Evolutionary conservation across 2,797 vertebrate species (phyloP).

Genomic region (Myotis planiceps): DNA sequence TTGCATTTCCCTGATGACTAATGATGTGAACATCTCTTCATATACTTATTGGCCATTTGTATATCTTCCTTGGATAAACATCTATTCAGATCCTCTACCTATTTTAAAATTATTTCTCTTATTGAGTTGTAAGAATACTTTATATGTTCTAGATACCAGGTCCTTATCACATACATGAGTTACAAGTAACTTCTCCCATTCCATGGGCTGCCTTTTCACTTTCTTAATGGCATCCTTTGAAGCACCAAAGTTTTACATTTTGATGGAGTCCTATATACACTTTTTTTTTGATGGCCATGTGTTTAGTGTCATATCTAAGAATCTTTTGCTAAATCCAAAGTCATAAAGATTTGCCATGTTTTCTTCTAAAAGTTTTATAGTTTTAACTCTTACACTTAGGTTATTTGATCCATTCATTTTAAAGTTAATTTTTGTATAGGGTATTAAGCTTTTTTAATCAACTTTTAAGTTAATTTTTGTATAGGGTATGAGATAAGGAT

Average conservation of each 20-base stretch:
- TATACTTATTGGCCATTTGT: background rate
- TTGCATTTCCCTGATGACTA: background rate
- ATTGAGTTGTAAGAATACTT: background rate
- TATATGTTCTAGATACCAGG: background rate
- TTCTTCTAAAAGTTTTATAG: background rate
- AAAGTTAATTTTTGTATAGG: background rate
- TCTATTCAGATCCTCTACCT: background rate
- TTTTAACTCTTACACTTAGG: background rate
- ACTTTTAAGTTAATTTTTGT: background rate
- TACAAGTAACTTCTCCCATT: background rate
- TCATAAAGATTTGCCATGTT: background rate
- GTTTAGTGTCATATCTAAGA: background rate
- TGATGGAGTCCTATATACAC: background rate
- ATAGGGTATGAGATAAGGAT: background rate
- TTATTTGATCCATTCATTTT: background rate
- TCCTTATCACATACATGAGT: background rate
- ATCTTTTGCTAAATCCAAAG: background rate
- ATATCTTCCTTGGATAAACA: background rate
- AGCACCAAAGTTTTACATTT: background rate
- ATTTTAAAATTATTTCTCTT: slow-evolving; percentile 4
- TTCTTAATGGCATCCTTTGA: slow-evolving; percentile 2
- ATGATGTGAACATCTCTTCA: background rate
- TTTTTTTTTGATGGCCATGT: background rate
- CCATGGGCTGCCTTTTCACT: background rate
- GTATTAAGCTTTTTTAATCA: background rate